A percentile compares a stretch with the other conserved stretches of the same genome.
Conservation (phyloP, 2,113 vertebrate species). For the Xerus inauris region DNA sequence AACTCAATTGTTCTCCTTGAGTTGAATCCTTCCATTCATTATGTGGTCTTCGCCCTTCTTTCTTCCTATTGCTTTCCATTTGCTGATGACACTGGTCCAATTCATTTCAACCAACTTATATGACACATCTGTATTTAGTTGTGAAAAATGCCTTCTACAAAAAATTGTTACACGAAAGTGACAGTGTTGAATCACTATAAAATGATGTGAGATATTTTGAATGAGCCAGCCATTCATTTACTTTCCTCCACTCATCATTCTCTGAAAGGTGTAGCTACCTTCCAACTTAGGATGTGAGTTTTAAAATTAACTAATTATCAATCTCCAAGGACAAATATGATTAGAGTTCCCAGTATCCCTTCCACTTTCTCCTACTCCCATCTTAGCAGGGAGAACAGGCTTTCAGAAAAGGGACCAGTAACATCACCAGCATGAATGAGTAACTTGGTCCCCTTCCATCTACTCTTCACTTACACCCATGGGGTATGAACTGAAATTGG, state of each 20-base stretch:
- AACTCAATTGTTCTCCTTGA: not conserved
- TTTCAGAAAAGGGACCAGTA: slow-evolving; percentile 5
- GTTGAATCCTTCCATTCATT: slow-evolving; percentile 7
- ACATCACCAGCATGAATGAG: not conserved
- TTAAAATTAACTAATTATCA: slow-evolving; percentile 48
- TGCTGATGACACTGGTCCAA: not conserved
- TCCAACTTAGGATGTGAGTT: not conserved
- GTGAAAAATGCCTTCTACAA: slow-evolving; percentile 53
- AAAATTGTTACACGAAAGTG: not conserved
- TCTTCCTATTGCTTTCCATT: not conserved
- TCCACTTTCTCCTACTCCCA: not conserved
- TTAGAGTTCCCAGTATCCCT: not conserved
- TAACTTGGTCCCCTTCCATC: not conserved
- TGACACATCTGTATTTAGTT: slow-evolving; percentile 39
- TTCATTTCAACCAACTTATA: not conserved
- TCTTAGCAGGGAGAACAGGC: not conserved
- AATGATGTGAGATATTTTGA: slow-evolving; percentile 37
- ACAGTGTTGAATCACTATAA: slow-evolving; percentile 34
- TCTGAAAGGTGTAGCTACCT: slow-evolving; percentile 8
- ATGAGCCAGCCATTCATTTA: slow-evolving; percentile 20
- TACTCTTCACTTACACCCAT: not conserved
- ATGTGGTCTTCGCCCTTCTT: not conserved
- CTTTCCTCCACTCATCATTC: slow-evolving; percentile 40
- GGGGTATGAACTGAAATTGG: not conserved
- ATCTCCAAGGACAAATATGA: slow-evolving; percentile 24